Evolutionary conservation across 2,113 vertebrate species (phyloP).

Genomic region (Pyrgilauda ruficollis): DNA sequence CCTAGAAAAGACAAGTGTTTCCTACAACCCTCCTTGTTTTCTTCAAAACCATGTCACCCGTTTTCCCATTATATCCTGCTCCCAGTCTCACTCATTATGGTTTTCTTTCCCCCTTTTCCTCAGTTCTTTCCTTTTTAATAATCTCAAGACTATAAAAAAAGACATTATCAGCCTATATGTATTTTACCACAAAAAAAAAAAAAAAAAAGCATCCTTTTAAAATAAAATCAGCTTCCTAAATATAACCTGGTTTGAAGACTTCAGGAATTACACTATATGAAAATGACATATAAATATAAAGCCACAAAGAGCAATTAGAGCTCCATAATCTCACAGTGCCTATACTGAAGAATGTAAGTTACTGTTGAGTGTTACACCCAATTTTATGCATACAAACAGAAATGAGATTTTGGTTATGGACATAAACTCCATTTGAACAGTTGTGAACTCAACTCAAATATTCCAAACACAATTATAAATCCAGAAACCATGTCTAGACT

Average conservation of each 20-base stretch:
- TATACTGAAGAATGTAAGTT: not conserved
- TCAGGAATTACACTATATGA: not conserved
- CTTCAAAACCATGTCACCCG: not conserved
- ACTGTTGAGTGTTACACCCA: not conserved
- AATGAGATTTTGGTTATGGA: not conserved
- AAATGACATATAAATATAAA: not conserved
- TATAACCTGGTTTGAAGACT: not conserved
- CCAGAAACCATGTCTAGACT: not conserved
- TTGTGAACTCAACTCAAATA: not conserved
- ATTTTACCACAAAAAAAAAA: not conserved
- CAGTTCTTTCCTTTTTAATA: not conserved
- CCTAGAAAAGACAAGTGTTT: not conserved
- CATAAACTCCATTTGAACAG: not conserved
- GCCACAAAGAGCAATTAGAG: not conserved
- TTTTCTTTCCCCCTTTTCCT: not conserved
- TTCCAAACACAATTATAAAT: not conserved
- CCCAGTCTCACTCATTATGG: rapidly evolving
- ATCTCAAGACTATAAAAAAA: not conserved
- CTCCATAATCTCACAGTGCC: not conserved
- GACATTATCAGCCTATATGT: not conserved
- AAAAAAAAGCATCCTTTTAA: not conserved
- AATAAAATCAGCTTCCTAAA: not conserved
- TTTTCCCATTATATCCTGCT: not conserved
- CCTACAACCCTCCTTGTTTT: not conserved
- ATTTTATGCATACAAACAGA: not conserved